Conservation (phyloP, 1,140 invertebrate genomes). For the Planococcus citri region DNA sequence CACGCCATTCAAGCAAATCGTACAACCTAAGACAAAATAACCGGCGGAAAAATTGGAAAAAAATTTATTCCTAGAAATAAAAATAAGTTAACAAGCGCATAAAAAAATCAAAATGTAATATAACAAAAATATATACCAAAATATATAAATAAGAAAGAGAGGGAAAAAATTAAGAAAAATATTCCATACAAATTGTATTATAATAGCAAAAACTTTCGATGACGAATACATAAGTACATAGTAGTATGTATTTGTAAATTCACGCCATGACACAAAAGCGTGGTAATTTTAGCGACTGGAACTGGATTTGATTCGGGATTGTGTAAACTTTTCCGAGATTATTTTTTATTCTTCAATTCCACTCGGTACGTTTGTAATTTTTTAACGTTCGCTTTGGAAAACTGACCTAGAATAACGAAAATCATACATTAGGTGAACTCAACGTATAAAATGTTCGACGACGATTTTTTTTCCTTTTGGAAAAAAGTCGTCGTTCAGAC, state of each 20-base stretch:
- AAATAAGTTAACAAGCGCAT: conserved; percentile 7
- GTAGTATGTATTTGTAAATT: neutral
- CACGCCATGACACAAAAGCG: neutral
- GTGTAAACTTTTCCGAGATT: neutral
- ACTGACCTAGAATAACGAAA: neutral
- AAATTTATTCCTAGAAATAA: neutral
- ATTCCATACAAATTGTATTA: neutral
- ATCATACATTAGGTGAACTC: neutral
- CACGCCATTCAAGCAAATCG: too few species aligned
- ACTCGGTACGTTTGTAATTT: conserved; percentile 15
- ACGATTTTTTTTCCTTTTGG: neutral
- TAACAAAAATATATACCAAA: neutral
- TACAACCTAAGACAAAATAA: too few species aligned
- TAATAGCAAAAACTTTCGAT: neutral
- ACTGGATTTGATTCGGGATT: too few species aligned
- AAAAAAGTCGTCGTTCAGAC: neutral
- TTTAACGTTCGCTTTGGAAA: conserved; percentile 2
- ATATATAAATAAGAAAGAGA: neutral
- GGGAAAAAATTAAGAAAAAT: neutral
- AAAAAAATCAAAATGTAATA: conserved; percentile 1
- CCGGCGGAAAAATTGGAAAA: neutral
- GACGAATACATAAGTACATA: neutral
- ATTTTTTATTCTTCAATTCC: conserved; percentile 13
- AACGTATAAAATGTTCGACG: neutral
- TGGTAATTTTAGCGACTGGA: neutral